phyloP scores from a whole-genome alignment of 2,797 vertebrate genomes.

The Oophaga sylvatica region DNA sequence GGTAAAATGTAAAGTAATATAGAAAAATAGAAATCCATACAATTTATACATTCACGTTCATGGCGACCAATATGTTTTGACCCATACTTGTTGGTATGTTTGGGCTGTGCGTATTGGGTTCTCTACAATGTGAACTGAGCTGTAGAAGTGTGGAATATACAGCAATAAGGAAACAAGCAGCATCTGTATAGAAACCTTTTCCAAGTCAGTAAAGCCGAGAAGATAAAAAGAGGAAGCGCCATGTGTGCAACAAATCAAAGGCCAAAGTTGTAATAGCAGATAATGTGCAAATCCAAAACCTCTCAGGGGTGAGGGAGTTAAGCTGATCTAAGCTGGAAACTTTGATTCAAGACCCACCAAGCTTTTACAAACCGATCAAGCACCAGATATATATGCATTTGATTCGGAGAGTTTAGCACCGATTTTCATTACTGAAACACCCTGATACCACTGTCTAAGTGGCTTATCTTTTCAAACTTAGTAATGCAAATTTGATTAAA shows the following conservation, averaged over 20 bases:
- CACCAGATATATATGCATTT: slow-evolving; percentile 33
- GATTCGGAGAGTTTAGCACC: slow-evolving; percentile 25
- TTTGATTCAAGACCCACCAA: slow-evolving; percentile 40
- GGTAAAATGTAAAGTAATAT: neutral
- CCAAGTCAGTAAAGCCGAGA: slow-evolving; percentile 4
- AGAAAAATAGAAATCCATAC: neutral
- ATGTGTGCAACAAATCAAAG: slow-evolving; percentile 39
- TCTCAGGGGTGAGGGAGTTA: slow-evolving; percentile 48
- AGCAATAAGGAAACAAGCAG: neutral
- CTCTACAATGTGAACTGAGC: neutral
- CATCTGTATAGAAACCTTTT: neutral
- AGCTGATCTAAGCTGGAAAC: slow-evolving; percentile 48
- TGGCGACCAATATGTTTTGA: neutral
- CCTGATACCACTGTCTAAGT: slow-evolving; percentile 10
- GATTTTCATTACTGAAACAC: slow-evolving; percentile 36
- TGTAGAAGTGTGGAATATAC: neutral
- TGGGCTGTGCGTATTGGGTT: neutral
- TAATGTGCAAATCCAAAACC: slow-evolving; percentile 35
- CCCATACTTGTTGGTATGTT: neutral
- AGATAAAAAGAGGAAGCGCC: slow-evolving; percentile 30
- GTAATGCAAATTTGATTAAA: slow-evolving; percentile 54
- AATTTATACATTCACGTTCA: neutral
- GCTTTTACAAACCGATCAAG: slow-evolving; percentile 38
- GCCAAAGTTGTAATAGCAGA: slow-evolving; percentile 21
- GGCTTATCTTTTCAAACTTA: slow-evolving; percentile 34